Evolutionary conservation across 2,888 invertebrate species (phyloP), one percentile per base, ranked within the genome.

Genomic region (Pollenia griseotomentosa): DNA sequence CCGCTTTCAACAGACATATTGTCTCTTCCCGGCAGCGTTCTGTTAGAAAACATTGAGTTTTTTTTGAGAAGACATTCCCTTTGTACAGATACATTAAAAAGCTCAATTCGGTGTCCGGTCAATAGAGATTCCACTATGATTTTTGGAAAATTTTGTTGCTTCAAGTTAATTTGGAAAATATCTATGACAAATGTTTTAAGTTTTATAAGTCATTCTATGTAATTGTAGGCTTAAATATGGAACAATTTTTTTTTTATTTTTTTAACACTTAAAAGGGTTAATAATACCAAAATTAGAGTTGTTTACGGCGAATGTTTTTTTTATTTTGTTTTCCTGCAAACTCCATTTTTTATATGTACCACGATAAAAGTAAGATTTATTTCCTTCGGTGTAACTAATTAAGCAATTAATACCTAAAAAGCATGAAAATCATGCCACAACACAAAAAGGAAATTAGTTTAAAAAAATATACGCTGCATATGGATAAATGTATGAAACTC

Each of bases 331-430:
- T 46, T n/a, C 48, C 11, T 0, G 33, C 6, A 46, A 33, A 33
- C n/a, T 73, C n/a, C 11, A 61, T 61, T 61, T 55, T 74, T 23
- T 51, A 6, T 33, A 33, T 53, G 8, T 10, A 55, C 14, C 48
- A 59, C 14, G 1, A 48, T 40, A 16, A 12, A 40, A 77, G 71
- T 19, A 71, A 55, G 19, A 42, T 16, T 11, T 33, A 44, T 53
- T 12, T n/a, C 8, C 81, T 51, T 79, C 51, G 63, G 57, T 78
- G 74, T 86, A 78, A 86, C 83, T 79, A 83, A 86, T 83, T 86
- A 83, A 86, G 83, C 74, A 70, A 86, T 86, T 86, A 86, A 70
- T 57, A 44, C 42, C 23, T 42, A 73, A 84, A 79, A 51, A 74
- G 33, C 53, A 16, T 63, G 33, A 23, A 73, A 78, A 68, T 61